Evolutionary conservation across 2,797 vertebrate genomes (phyloP), one percentile per base, ranked within the genome.

Genomic region (Sebastes trivittatus): DNA sequence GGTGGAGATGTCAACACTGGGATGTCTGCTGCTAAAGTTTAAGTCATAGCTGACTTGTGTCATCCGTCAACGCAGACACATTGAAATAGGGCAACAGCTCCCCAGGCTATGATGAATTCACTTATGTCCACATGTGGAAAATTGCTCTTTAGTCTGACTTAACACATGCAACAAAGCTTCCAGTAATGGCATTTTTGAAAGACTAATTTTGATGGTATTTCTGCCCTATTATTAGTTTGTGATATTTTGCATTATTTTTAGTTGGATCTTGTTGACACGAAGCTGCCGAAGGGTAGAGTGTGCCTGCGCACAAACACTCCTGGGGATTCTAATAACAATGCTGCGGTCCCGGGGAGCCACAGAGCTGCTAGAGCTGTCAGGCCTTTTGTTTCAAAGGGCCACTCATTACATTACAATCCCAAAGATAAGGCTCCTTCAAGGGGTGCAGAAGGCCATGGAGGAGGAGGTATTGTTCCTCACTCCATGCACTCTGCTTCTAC

Each of bases 391-490:
- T 96, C 94, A 92, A 93, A 83, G 84, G 89, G 89, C 90, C 93
- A 91, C 87, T 93, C 91, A 83, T 34, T 95, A 94, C 94, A 94
- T 95, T 94, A 97, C 92, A 95, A 95, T 94, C 88, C 93, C 90
- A 91, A 83, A 93, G 92, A 94, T 94, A 93, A 95, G 93, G 92
- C 84, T 78, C 91, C 91, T 86, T 87, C 83, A 85, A 90, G 92
- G 86, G 89, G 84, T 88, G 69, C 68, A 58, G 88, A 85, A 85
- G 92, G 87, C 79, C 89, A 89, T 11, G 82, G 36, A 92, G 88
- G 89, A 92, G 90, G 89, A 76, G 54, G 76, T 72, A 94, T 95
- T 95, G 93, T 95, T 95, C 92, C 84, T 89, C 90, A 87, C 93
- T 91, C 85, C 88, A 92, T 92, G 88, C 79, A 74, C 11, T 59